These are phyloP conservation scores for Mesochorus sp. DNA, from an alignment of 2,888 invertebrate species.

Conservation along the genomic window DNA sequence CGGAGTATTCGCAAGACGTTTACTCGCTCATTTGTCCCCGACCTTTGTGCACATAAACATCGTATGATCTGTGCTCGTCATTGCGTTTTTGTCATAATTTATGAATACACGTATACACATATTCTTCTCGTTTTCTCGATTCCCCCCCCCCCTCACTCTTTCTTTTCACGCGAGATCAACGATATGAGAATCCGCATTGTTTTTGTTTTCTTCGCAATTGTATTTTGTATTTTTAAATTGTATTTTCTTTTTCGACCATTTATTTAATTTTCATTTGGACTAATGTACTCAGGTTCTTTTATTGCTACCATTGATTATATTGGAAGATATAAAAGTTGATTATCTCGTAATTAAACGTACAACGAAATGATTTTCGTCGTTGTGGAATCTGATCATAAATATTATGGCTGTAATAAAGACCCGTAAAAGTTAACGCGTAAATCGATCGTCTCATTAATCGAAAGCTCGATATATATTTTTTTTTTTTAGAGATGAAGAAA, in stretches of 20 bases:
- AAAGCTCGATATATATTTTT: slow-evolving; percentile 39
- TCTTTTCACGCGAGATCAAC: background rate
- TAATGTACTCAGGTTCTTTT: background rate
- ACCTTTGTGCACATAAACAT: slow-evolving; percentile 56
- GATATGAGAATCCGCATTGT: background rate
- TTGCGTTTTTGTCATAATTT: slow-evolving; percentile 12
- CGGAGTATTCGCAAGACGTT: slow-evolving; percentile 2
- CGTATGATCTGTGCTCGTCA: slow-evolving; percentile 52
- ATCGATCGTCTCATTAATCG: slow-evolving; percentile 27
- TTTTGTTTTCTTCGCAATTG: slow-evolving; percentile 4
- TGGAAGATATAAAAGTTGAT: slow-evolving; percentile 9
- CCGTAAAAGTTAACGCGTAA: background rate
- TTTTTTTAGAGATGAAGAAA: background rate
- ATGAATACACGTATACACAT: slow-evolving; percentile 15
- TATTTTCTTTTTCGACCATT: background rate
- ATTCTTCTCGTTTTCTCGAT: slow-evolving; percentile 25
- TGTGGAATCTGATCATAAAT: slow-evolving; percentile 54
- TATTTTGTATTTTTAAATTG: background rate
- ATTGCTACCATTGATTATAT: background rate
- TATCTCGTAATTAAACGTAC: slow-evolving; percentile 8
- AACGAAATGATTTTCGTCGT: slow-evolving; percentile 50
- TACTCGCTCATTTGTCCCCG: slow-evolving; percentile 24
- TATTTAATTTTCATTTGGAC: background rate
- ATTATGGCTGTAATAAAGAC: slow-evolving; percentile 35
- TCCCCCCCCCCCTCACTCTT: background rate